These are phyloP conservation scores for Cervus canadensis DNA, from an alignment of 2,113 vertebrate species.

Conservation along the genomic window DNA sequence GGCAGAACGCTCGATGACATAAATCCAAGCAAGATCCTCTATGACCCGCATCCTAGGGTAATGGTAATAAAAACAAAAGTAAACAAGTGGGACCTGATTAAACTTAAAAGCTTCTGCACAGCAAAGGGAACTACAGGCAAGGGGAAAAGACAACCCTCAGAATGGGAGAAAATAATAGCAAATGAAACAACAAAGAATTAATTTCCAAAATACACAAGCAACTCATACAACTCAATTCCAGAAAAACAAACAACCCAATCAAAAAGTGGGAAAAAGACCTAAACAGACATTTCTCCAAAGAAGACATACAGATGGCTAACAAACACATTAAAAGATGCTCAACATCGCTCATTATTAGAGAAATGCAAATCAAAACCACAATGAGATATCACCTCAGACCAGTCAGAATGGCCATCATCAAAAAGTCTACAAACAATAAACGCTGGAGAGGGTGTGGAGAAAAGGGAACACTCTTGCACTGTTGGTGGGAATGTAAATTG, in stretches of 20 bases:
- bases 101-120: not conserved
- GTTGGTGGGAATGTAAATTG: not conserved
- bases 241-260: not conserved
- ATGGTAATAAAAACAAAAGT: not conserved
- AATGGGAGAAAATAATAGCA: not conserved
- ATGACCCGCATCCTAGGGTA: not conserved
- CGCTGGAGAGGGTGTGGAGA: not conserved
- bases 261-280: not conserved
- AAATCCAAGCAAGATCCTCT: not conserved
- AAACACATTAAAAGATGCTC: not conserved
- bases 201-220: not conserved
- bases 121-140: not conserved
- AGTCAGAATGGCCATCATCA: not conserved
- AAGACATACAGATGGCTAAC: not conserved
- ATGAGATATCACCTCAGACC: not conserved
- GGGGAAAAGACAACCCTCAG: not conserved
- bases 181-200: not conserved
- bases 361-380: not conserved
- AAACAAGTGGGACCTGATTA: not conserved
- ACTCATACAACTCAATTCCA: not conserved
- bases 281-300: not conserved
- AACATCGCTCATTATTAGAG: not conserved
- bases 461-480: not conserved
- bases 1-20: not conserved
- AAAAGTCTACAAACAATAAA: not conserved